Evolutionary conservation across 2,797 vertebrate genomes (phyloP), one percentile per base, ranked within the genome.

Genomic region (Mycteria americana): DNA sequence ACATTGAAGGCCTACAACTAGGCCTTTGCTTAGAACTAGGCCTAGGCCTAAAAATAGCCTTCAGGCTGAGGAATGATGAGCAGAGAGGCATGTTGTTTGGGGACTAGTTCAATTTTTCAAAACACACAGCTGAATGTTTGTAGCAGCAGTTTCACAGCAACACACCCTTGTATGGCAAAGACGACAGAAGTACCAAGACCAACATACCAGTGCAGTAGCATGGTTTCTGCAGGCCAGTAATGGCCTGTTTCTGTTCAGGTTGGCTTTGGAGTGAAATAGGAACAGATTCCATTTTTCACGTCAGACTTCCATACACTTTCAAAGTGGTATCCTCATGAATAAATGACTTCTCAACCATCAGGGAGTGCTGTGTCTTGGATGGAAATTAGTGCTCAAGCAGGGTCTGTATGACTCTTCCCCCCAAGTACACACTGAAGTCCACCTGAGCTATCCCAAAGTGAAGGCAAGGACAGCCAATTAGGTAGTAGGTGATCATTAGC

Each of bases 41-140:
- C 37, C 37, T 37, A 37, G 37, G 37, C 37, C 37, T 39, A 39
- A 39, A 14, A 54, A 6, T 1, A 46, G 3, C 51, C 35, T 37
- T 19, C 33, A 18, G 31, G 67, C 46, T 30, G 8, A 65, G 51
- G 18, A n/a, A 9, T 3, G 5, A 24, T 7, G 13, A 56, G 33
- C 23, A 39, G 25, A 72, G 33, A 59, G 16, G 7, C 9, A 11
- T 7, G 5, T 0, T 4, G 1, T 5, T 39, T 13, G 31, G 4
- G 6, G 7, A 24, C 12, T 18, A 48, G 13, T 43, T 39, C 2
- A 2, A 0, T 68, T 73, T 64, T 18, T 31, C 6, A 1, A 16
- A 43, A 79, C n/a, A 28, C 3, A 24, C 3, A 7, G 4, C 4
- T 7, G 13, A 22, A 4, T 10, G 19, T 25, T 50, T 37, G n/a